Evolutionary conservation across 2,113 vertebrate genomes (phyloP), one percentile per base, ranked within the genome.

Genomic region (Orthonyx spaldingii): DNA sequence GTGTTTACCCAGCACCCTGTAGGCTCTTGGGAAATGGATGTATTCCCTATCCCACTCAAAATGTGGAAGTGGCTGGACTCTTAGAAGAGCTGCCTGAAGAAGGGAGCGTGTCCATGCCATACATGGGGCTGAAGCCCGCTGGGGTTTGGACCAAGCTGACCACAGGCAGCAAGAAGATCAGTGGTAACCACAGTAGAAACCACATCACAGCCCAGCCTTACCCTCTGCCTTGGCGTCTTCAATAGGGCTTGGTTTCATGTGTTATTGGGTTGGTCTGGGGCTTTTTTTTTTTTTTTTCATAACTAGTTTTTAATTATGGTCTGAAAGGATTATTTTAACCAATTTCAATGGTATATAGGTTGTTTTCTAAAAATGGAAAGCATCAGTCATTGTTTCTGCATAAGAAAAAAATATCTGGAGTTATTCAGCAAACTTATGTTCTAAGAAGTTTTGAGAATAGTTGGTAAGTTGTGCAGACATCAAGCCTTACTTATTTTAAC

Each of bases 81-180:
- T 30, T 9, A 27, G 49, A 78, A 79, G 35, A 74, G 24, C 26
- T 72, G 26, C 47, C 33, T 30, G 59, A 60, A 66, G 68, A 84
- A 86, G 23, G 47, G 35, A 86, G 8, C 0, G 0, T 56, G 55
- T 24, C 47, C 39, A 32, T 11, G 30, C 4, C 33, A 33, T 1
- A 0, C 0, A 0, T 30, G 46, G 21, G 72, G 39, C 50, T 63
- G 68, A 42, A 86, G 27, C 26, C 47, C 0, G 0, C 44, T 30
- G 49, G 21, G 16, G 2, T 26, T 83, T 16, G 39, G 49, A 46
- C 44, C 23, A 47, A 28, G 27, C 17, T 55, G n/a, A 74, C 12
- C 6, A 3, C 37, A 44, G 30, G 22, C 56, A 55, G 46, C 3
- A 3, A 77, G 57, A 76, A 59, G 19, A 22, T 46, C 12, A 0